Conservation (phyloP, 2,888 invertebrate genomes). For the Megamerina dolium region DNA sequence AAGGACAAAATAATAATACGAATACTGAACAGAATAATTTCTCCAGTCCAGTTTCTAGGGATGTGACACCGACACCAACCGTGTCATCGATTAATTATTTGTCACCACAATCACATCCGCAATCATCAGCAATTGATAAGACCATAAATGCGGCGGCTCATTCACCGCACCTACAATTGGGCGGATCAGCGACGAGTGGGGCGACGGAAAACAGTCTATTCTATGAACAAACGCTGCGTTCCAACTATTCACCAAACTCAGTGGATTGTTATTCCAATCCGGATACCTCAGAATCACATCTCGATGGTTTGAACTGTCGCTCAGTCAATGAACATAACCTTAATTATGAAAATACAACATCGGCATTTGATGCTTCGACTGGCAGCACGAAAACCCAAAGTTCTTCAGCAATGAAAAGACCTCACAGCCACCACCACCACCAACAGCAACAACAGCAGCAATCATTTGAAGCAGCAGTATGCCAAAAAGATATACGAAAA, state of each 20-base stretch:
- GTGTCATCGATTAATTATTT: constrained; percentile 20
- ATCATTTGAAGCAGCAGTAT: background rate
- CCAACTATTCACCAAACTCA: constrained; percentile 36
- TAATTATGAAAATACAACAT: background rate
- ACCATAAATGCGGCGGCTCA: constrained; percentile 23
- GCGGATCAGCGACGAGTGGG: constrained; percentile 18
- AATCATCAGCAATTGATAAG: constrained; percentile 34
- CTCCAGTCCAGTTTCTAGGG: constrained; percentile 36
- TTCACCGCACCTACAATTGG: constrained; percentile 22
- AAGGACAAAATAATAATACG: constrained; percentile 47
- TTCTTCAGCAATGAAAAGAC: background rate
- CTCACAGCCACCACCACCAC: too few species aligned
- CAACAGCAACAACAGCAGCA: constrained; percentile 16
- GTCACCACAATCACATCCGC: constrained; percentile 11
- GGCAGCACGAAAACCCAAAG: background rate
- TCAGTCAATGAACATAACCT: constrained; percentile 1
- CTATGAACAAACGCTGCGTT: constrained; percentile 36
- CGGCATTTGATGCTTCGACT: too few species aligned
- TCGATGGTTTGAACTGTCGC: constrained; percentile 25
- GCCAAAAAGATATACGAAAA: constrained; percentile 9
- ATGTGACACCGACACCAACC: constrained; percentile 49
- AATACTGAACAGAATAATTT: constrained; percentile 8
- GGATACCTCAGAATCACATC: constrained; percentile 32
- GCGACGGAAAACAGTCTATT: constrained; percentile 22
- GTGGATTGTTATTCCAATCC: constrained; percentile 40